A percentile compares a stretch with the other conserved stretches of the same genome.
Evolutionary conservation across 2,888 invertebrate genomes (phyloP).

Genomic region (Lymantria dispar): DNA sequence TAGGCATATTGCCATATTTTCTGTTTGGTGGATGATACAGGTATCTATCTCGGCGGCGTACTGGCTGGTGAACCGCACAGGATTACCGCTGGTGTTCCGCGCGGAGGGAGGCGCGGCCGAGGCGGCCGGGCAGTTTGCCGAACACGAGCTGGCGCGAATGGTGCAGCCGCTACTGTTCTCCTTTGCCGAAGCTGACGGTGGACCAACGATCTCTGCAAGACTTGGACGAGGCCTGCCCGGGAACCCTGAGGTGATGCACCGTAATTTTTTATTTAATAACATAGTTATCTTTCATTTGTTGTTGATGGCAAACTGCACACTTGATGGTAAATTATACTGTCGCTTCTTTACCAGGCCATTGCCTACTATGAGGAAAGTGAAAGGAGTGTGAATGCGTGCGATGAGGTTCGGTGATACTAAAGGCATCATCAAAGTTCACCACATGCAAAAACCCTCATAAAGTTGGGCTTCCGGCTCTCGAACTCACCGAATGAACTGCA

Average conservation of each 20-base stretch:
- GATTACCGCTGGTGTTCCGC: conserved; percentile 96
- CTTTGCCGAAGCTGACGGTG: conserved; percentile 94
- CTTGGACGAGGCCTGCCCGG: conserved; percentile 86
- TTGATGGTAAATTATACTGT: too few species aligned
- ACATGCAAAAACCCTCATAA: too few species aligned
- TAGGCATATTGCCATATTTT: not conserved
- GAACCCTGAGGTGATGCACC: conserved; percentile 55
- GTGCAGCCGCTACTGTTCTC: conserved; percentile 96
- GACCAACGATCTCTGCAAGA: conserved; percentile 88
- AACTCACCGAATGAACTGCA: too few species aligned
- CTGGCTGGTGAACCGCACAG: conserved; percentile 98
- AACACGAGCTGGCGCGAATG: conserved; percentile 97
- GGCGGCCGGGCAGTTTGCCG: conserved; percentile 95
- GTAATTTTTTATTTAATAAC: not conserved
- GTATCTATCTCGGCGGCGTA: conserved; percentile 92
- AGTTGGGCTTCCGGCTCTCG: too few species aligned
- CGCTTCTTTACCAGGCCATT: too few species aligned
- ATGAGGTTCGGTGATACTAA: too few species aligned
- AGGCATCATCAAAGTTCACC: too few species aligned
- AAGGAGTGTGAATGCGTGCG: too few species aligned
- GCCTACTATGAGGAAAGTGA: too few species aligned
- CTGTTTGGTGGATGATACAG: conserved; percentile 47
- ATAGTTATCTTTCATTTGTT: too few species aligned
- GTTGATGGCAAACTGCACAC: too few species aligned
- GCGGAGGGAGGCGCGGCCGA: conserved; percentile 91